Percentiles rank a stretch among this genome's conserved stretches.
These are phyloP conservation scores for Maconellicoccus hirsutus DNA, from an alignment of 1,140 invertebrate species.

Conservation along the genomic window DNA sequence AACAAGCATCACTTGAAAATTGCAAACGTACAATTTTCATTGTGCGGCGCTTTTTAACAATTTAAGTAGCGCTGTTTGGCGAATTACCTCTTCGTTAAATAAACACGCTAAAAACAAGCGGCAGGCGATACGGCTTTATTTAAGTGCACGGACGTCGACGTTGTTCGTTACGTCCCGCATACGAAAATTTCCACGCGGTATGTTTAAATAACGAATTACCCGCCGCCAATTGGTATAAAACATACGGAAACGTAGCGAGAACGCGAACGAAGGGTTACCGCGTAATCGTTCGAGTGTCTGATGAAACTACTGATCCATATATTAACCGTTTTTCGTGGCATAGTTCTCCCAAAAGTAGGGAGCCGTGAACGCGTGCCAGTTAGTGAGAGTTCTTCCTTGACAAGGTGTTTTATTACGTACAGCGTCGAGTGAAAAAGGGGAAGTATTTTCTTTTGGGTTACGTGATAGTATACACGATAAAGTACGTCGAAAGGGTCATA, in stretches of 20 bases:
- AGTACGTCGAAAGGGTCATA: no score
- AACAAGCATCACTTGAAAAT: neutral
- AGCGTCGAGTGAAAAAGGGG: no score
- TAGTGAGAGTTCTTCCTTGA: no score
- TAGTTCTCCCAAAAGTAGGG: neutral
- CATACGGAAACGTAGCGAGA: neutral
- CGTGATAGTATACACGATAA: no score
- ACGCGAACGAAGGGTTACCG: neutral
- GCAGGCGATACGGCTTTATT: neutral
- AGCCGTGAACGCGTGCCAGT: no score
- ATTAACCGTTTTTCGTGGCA: neutral
- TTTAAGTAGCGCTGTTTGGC: neutral
- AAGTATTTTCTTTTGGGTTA: no score
- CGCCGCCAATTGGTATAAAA: neutral
- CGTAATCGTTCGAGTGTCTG: neutral
- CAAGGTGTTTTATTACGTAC: no score
- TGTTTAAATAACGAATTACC: conserved; percentile 20
- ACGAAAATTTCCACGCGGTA: neutral
- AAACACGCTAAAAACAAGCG: neutral
- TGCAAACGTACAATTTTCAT: neutral
- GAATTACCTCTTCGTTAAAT: neutral
- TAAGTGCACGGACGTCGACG: no score
- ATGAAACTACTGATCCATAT: conserved; percentile 15
- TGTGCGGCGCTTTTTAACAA: neutral
- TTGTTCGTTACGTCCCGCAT: no score